phyloP scores from a whole-genome alignment of 2,888 invertebrate species.

The Torymus texanus region DNA sequence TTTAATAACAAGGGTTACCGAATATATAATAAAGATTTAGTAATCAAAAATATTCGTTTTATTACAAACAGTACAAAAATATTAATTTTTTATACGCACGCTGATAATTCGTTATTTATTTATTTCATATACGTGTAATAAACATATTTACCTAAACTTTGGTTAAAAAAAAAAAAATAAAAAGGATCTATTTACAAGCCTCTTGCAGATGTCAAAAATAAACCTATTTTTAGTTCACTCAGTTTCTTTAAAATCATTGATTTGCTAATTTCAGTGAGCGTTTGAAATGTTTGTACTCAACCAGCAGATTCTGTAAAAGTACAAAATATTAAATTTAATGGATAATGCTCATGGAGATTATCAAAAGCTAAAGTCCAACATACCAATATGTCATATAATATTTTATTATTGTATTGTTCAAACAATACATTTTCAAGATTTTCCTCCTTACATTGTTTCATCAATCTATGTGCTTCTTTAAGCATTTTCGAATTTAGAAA shows the following conservation, averaged over 20 bases:
- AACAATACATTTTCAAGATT: conserved; percentile 32
- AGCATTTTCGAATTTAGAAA: conserved; percentile 29
- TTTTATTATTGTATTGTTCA: conserved; percentile 40
- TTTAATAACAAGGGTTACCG: too few species aligned
- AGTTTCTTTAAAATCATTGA: background rate
- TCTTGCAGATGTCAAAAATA: too few species aligned
- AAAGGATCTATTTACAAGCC: too few species aligned
- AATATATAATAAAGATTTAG: background rate
- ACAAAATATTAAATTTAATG: conserved; percentile 6
- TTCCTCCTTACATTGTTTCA: conserved; percentile 24
- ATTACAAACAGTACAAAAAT: conserved; percentile 21
- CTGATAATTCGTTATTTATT: too few species aligned
- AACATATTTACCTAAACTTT: too few species aligned
- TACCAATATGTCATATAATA: conserved; percentile 51
- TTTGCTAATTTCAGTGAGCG: background rate
- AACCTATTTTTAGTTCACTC: too few species aligned
- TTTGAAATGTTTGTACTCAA: conserved; percentile 43
- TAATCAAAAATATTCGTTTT: conserved; percentile 26
- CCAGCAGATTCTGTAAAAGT: conserved; percentile 44
- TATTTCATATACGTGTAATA: too few species aligned
- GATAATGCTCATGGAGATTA: background rate
- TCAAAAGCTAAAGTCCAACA: conserved; percentile 4
- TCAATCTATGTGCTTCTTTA: conserved; percentile 35
- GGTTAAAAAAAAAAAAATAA: too few species aligned
- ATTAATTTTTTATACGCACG: background rate